A percentile compares a stretch with the other conserved stretches of the same genome.
These are phyloP conservation scores for Orthonevra nobilis DNA, from an alignment of 2,888 invertebrate species.

Conservation along the genomic window DNA sequence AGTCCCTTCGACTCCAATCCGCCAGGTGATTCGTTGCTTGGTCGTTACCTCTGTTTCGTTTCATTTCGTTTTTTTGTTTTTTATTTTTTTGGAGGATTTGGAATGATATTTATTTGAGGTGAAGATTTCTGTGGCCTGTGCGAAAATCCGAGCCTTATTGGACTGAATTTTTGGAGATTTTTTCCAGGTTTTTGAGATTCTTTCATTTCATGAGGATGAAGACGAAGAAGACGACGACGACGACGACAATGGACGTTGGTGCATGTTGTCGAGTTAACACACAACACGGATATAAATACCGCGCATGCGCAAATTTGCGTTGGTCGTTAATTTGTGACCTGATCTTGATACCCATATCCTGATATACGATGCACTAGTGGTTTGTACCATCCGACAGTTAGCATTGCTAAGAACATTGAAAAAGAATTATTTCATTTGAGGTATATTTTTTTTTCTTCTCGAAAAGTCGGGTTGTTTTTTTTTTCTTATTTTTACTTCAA, in stretches of 20 bases:
- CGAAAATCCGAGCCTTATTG: conserved; percentile 53
- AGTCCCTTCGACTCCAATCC: conserved; percentile 4
- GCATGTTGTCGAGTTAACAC: conserved; percentile 71
- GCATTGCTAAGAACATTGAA: conserved; percentile 63
- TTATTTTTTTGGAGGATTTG: conserved; percentile 30
- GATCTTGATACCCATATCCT: conserved; percentile 70
- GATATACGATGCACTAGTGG: conserved; percentile 62
- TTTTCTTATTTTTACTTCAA: conserved; percentile 47
- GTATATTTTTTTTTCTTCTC: conserved; percentile 34
- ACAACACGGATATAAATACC: conserved; percentile 70
- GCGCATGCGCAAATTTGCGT: conserved; percentile 70
- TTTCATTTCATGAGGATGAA: no score
- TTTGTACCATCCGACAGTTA: conserved; percentile 64
- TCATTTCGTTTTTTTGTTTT: conserved; percentile 18
- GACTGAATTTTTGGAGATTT: conserved; percentile 50
- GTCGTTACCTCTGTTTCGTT: conserved; percentile 8
- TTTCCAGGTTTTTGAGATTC: conserved; percentile 21
- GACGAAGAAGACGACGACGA: not conserved
- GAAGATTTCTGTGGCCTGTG: conserved; percentile 67
- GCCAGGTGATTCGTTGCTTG: conserved; percentile 59
- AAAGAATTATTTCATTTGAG: conserved; percentile 68
- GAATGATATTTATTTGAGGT: conserved; percentile 67
- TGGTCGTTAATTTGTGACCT: conserved; percentile 72
- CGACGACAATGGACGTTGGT: conserved; percentile 40
- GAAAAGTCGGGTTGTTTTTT: not conserved